Percentiles rank a stretch among this genome's conserved stretches.
phyloP scores from a whole-genome alignment of 23 tunicate genomes.

The Halocynthia roretzi region DNA sequence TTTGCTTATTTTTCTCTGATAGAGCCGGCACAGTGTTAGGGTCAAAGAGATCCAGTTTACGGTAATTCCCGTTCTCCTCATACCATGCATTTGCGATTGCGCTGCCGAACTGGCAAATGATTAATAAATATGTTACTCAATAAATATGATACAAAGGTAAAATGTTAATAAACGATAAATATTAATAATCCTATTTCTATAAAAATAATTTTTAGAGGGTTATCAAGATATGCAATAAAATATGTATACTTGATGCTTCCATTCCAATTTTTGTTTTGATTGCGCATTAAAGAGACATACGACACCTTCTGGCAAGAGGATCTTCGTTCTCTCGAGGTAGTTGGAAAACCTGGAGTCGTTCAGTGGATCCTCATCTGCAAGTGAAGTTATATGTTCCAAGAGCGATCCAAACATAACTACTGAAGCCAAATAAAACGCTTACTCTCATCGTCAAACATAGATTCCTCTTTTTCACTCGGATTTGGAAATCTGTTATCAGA shows the following conservation, averaged over 20 bases:
- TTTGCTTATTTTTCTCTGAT: slow-evolving; percentile 1
- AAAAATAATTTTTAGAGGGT: too few species aligned
- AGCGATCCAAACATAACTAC: too few species aligned
- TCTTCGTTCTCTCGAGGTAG: slow-evolving; percentile 10
- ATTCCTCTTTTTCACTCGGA: too few species aligned
- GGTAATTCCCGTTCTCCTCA: slow-evolving; percentile 19
- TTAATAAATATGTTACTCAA: neutral
- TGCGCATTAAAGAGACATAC: slow-evolving; percentile 31
- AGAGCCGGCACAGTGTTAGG: slow-evolving; percentile 70
- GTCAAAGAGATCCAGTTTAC: slow-evolving; percentile 59
- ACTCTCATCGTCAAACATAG: too few species aligned
- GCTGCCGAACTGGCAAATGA: slow-evolving; percentile 26
- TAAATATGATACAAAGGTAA: neutral
- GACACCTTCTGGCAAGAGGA: slow-evolving; percentile 67
- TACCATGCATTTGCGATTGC: slow-evolving; percentile 72
- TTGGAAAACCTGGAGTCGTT: neutral
- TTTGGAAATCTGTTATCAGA: too few species aligned
- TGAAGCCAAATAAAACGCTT: too few species aligned
- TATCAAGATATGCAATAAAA: neutral
- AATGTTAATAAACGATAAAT: neutral
- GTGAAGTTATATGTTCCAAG: too few species aligned
- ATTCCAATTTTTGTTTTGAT: slow-evolving; percentile 28
- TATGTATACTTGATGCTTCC: slow-evolving; percentile 29
- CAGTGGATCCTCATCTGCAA: too few species aligned
- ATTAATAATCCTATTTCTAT: too few species aligned